phyloP scores from a whole-genome alignment of 2,797 vertebrate species.

The Cetoscarus ocellatus region DNA sequence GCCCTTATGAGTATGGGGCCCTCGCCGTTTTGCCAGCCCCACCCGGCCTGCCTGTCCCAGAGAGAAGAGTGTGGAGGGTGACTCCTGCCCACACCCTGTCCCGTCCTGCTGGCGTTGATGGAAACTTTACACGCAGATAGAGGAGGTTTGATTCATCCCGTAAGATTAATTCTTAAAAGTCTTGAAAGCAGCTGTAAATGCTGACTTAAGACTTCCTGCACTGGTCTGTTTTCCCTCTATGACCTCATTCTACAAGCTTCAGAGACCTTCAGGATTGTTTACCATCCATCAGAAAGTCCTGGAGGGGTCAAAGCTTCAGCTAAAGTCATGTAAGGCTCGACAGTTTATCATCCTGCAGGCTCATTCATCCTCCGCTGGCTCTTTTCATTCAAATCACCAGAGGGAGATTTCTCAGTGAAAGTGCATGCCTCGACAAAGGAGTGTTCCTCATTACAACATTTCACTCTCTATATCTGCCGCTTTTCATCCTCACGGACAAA shows the following conservation, averaged over 20 bases:
- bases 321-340: constrained; percentile 54
- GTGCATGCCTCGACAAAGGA: constrained; percentile 45
- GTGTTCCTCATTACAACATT: constrained; percentile 72
- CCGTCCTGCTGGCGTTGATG: constrained; percentile 60
- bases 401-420: constrained; percentile 59
- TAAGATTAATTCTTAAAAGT: constrained; percentile 30
- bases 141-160: constrained; percentile 30
- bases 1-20: constrained; percentile 83
- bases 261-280: constrained; percentile 62
- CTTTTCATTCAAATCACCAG: constrained; percentile 55
- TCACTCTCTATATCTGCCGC: constrained; percentile 60
- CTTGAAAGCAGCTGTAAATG: constrained; percentile 61
- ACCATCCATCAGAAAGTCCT: constrained; percentile 70
- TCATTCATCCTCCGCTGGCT: constrained; percentile 55
- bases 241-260: constrained; percentile 68
- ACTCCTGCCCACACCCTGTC: constrained; percentile 69
- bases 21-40: constrained; percentile 65
- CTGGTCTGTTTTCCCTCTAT: constrained; percentile 68
- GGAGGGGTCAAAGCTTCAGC: constrained; percentile 55
- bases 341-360: constrained; percentile 59
- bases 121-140: constrained; percentile 36
- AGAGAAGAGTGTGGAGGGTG: constrained; percentile 57
- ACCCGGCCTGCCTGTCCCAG: constrained; percentile 68
- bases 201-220: constrained; percentile 76
- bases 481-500: constrained; percentile 70